Base-by-base conservation (phyloP, 2,113 vertebrate species). In the Carollia perspicillata region DNA sequence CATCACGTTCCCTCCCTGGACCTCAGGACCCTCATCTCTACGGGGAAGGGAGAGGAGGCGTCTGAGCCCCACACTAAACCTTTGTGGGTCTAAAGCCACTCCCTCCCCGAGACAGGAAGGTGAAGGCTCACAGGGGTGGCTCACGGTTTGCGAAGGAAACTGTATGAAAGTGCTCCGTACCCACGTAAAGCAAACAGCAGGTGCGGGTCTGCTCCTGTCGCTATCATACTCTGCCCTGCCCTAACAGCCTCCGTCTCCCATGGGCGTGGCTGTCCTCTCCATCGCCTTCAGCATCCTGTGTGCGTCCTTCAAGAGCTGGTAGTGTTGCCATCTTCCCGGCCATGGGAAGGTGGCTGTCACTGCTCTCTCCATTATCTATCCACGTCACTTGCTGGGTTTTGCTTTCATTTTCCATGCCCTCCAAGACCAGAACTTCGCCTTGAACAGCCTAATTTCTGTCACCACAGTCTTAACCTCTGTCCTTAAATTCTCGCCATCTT, bases 341-440 rank as follows among this genome's bases (percentile, higher is more conserved):
- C 2, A 71, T 22, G 83, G 30, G 28, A 22, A 84, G 3, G 42
- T 44, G 4, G 42, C 22, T 23, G 2, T n/a, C 60, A 44, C 17
- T 71, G 75, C 85, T 88, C 37, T 58, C 74, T 80, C 37, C 51
- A 30, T 89, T 90, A 37, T 91, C 94, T 81, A 63, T 77, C 93
- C 86, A 51, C 33, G 90, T 65, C 49, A 53, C 68, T 91, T 58
- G 81, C 92, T 93, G 75, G 68, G 69, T 35, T 93, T 97, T 53
- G 42, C 77, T 95, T 86, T 71, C 77, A 69, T 92, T 91, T 78
- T n/a, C 63, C 35, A 2, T 78, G 94, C 93, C 93, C 75, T 95
- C 83, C 42, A 42, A 78, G 90, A 92, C 89, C 47, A 63, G 81
- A 90, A 74, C 91, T 80, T 95, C 51, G 23, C 77, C 86, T 71